Evolutionary conservation across 2,888 invertebrate genomes (phyloP).

Genomic region (Drepana falcataria): DNA sequence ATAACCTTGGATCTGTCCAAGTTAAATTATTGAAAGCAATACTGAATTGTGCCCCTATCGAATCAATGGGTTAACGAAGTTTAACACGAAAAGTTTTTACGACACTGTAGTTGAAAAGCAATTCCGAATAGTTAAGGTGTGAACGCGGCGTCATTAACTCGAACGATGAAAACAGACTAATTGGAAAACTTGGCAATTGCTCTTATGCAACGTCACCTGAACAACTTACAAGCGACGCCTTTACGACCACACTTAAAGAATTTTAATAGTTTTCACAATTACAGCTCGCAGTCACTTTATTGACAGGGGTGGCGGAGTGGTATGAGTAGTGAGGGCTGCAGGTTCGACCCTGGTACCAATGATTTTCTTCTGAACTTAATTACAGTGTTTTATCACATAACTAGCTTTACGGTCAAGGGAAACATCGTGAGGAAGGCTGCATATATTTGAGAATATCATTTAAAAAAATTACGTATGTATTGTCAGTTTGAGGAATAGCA

Average conservation of each 20-base stretch:
- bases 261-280: conserved; percentile 20
- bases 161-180: conserved; percentile 42
- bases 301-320: background rate
- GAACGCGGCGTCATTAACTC: conserved; percentile 28
- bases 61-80: background rate
- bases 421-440: too few relatives aligned
- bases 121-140: conserved; percentile 19
- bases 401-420: too few relatives aligned
- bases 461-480: too few relatives aligned
- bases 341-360: too few relatives aligned
- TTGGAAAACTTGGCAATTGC: conserved; percentile 35
- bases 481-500: too few relatives aligned
- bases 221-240: conserved; percentile 5
- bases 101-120: conserved; percentile 4
- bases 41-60: background rate
- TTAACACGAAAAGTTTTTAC: conserved; percentile 4
- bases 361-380: too few relatives aligned
- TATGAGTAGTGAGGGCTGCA: too few relatives aligned
- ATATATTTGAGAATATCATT: too few relatives aligned
- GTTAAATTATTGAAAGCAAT: background rate
- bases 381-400: too few relatives aligned
- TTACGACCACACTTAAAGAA: conserved; percentile 15
- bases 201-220: conserved; percentile 19
- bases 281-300: background rate
- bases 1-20: too few relatives aligned